Conservation (phyloP, 2,888 invertebrate species). For the Charanyca ferruginea region DNA sequence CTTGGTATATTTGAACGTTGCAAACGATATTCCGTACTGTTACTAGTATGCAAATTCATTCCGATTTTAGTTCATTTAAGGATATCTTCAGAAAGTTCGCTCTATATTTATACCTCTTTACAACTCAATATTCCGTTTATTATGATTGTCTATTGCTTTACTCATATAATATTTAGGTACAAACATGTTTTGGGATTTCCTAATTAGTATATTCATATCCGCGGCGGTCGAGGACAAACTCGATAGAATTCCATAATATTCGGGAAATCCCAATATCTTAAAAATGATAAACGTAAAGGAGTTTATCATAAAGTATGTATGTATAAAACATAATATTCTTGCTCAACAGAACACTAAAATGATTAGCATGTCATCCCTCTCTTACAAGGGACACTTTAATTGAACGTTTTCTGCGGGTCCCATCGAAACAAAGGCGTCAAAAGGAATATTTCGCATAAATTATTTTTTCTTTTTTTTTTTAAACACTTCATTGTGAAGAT, state of each 20-base stretch:
- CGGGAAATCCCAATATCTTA: neutral
- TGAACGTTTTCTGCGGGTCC: slow-evolving; percentile 78
- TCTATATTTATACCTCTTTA: slow-evolving; percentile 12
- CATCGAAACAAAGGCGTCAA: slow-evolving; percentile 86
- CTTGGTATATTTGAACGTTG: slow-evolving; percentile 39
- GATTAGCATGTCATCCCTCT: slow-evolving; percentile 58
- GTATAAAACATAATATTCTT: slow-evolving; percentile 17
- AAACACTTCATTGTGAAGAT: slow-evolving; percentile 88
- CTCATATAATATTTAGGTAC: no score
- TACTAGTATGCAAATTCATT: slow-evolving; percentile 36
- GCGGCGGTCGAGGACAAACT: neutral
- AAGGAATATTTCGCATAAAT: slow-evolving; percentile 89
- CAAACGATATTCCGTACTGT: slow-evolving; percentile 26
- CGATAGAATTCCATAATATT: neutral
- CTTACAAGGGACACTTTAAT: slow-evolving; percentile 78
- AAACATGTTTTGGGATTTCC: neutral
- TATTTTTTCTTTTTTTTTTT: slow-evolving; percentile 83
- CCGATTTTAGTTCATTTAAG: slow-evolving; percentile 23
- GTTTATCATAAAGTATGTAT: neutral
- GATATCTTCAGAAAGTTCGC: slow-evolving; percentile 3
- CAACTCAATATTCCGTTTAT: neutral
- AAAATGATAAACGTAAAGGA: neutral
- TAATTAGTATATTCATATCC: neutral
- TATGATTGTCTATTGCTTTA: neutral
- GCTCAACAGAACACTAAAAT: slow-evolving; percentile 53